Percentiles rank a stretch among this genome's conserved stretches.
phyloP scores from a whole-genome alignment of 2,113 vertebrate genomes.

The Ochotona princeps region DNA sequence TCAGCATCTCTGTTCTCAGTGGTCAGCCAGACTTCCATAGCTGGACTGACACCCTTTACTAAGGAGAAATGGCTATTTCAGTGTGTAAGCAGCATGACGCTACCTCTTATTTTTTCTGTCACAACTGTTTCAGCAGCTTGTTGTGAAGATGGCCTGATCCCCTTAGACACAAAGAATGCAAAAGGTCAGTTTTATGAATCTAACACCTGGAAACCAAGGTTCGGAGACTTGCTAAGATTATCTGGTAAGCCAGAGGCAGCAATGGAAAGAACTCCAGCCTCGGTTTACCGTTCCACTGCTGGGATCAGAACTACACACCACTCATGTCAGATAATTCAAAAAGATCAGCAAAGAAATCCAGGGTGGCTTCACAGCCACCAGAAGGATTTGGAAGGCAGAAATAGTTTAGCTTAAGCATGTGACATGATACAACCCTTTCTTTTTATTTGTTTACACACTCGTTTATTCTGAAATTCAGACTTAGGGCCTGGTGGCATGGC shows the following conservation, averaged over 20 bases:
- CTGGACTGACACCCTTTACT: neutral
- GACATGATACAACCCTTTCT: neutral
- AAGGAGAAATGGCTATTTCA: too few species aligned
- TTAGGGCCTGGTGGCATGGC: too few species aligned
- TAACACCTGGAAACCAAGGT: neutral
- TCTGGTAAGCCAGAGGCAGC: neutral
- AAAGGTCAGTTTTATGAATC: neutral
- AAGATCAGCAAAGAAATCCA: neutral
- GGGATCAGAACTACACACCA: fast-evolving
- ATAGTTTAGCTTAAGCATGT: neutral
- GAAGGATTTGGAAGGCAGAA: neutral
- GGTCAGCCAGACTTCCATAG: neutral
- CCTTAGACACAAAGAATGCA: constrained; percentile 5
- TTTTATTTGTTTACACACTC: too few species aligned
- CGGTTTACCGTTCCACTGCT: too few species aligned
- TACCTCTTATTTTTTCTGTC: neutral
- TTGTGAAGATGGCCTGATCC: neutral
- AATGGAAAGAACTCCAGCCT: too few species aligned
- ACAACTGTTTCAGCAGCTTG: neutral
- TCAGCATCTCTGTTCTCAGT: neutral
- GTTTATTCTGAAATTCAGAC: too few species aligned
- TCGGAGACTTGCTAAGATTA: neutral
- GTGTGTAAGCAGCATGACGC: too few species aligned
- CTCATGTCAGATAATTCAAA: neutral
- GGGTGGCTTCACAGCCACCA: neutral